Evolutionary conservation across 2,797 vertebrate genomes (phyloP), one percentile per base, ranked within the genome.

Genomic region (Salarias fasciatus): DNA sequence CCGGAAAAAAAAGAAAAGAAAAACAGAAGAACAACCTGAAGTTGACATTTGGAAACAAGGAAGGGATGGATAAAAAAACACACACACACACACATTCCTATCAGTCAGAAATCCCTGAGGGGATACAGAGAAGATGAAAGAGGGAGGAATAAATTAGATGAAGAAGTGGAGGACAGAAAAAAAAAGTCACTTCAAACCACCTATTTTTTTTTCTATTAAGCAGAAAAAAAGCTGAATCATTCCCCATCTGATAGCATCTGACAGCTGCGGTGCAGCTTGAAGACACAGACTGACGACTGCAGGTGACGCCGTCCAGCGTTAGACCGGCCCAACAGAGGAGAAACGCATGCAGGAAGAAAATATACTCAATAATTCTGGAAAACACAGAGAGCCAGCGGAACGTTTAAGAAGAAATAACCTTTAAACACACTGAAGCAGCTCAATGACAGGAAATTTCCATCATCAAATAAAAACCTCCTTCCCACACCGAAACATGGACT

Each of bases 21-120:
- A 3, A 37, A 13, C 48, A 48, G 41, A 67, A 63, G 13, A 56
- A 75, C 69, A 29, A 71, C 24, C 50, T 60, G 2, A 68, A 15
- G 53, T 11, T 75, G 57, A 66, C 69, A 80, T 81, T 75, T 69
- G 28, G 51, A 72, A 40, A 14, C 14, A 63, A 14, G 33, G 64
- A 61, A 12, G n/a, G 43, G 5, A 8, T 33, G n/a, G 61, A 63
- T 45, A 24, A 69, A 9, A 38, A 38, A n/a, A n/a, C n/a, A n/a
- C n/a, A n/a, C n/a, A n/a, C n/a, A 11, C 8, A 38, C 36, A 69
- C 6, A 42, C 47, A 57, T 68, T 58, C 31, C 42, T 47, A 36
- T 68, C 15, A 50, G 53, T 40, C n/a, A 62, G 35, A 62, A 45
- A 46, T 71, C 59, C 50, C 29, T 5, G 6, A 50, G 42, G 60